Evolutionary conservation across 1,140 invertebrate genomes (phyloP).

Genomic region (Drosophila mauritiana): DNA sequence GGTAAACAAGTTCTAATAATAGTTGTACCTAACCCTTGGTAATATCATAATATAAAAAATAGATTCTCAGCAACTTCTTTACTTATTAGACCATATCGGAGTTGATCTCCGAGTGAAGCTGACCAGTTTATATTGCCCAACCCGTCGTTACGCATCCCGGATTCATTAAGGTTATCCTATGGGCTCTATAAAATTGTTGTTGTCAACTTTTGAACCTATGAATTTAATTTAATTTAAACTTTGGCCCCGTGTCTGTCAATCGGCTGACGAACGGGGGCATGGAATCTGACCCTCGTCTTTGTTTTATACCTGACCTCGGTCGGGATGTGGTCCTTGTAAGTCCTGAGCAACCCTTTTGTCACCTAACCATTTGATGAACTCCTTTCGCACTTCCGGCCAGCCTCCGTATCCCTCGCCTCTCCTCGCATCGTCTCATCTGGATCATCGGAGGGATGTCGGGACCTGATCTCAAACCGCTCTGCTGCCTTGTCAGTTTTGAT

Average conservation of each 20-base stretch:
- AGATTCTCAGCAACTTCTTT: constrained; percentile 16
- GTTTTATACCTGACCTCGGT: constrained; percentile 72
- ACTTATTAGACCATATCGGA: constrained; percentile 26
- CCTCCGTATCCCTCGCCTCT: constrained; percentile 27
- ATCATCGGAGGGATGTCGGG: constrained; percentile 36
- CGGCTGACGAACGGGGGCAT: constrained; percentile 34
- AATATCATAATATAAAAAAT: not conserved
- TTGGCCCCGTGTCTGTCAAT: constrained; percentile 66
- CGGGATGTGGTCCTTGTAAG: constrained; percentile 48
- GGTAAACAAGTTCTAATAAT: not conserved
- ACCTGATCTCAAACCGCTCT: constrained; percentile 71
- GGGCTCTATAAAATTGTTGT: not conserved
- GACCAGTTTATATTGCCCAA: constrained; percentile 49
- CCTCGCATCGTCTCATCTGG: constrained; percentile 16
- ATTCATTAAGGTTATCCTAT: constrained; percentile 49
- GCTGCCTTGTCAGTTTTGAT: constrained; percentile 79
- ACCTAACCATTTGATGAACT: constrained; percentile 78
- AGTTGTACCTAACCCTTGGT: not conserved
- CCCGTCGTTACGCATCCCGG: constrained; percentile 52
- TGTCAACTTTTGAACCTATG: constrained; percentile 73
- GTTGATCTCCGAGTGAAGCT: constrained; percentile 19
- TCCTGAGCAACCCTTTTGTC: constrained; percentile 72
- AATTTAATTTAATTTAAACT: constrained; percentile 83
- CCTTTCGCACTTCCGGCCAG: constrained; percentile 61
- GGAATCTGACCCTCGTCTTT: constrained; percentile 71